phyloP scores from a whole-genome alignment of 2,113 vertebrate genomes.

The Theristicus caerulescens region DNA sequence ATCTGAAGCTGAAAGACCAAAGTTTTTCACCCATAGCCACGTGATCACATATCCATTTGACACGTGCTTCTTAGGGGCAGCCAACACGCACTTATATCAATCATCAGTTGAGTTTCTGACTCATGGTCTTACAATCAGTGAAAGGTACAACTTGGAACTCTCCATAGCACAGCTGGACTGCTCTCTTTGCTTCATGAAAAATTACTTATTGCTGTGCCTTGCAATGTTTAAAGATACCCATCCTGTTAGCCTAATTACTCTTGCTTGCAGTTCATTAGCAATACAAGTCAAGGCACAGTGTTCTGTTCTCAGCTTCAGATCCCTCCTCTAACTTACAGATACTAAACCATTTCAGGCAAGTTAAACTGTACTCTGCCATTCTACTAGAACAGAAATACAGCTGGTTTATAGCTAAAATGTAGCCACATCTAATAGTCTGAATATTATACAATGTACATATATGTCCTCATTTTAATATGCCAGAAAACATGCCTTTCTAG shows the following conservation, averaged over 20 bases:
- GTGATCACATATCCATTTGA: accelerated
- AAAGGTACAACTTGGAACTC: neutral
- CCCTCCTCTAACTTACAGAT: neutral
- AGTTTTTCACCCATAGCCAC: neutral
- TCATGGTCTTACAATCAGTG: neutral
- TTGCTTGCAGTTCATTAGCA: neutral
- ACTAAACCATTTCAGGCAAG: neutral
- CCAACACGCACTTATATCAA: neutral
- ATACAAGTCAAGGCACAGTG: neutral
- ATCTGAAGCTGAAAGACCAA: neutral
- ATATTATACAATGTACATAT: neutral
- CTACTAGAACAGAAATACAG: neutral
- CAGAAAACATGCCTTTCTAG: neutral
- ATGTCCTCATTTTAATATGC: neutral
- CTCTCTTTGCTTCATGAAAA: neutral
- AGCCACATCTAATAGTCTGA: neutral
- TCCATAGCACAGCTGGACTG: neutral
- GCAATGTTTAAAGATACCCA: neutral
- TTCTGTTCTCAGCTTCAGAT: neutral
- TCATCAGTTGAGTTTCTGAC: neutral
- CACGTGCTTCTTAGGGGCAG: neutral
- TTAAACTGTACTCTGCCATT: neutral
- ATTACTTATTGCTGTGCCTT: neutral
- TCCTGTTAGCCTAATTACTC: neutral
- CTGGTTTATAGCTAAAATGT: neutral